phyloP scores from a whole-genome alignment of 92 coral and sea anemone genomes.

The Galaxea fascicularis region DNA sequence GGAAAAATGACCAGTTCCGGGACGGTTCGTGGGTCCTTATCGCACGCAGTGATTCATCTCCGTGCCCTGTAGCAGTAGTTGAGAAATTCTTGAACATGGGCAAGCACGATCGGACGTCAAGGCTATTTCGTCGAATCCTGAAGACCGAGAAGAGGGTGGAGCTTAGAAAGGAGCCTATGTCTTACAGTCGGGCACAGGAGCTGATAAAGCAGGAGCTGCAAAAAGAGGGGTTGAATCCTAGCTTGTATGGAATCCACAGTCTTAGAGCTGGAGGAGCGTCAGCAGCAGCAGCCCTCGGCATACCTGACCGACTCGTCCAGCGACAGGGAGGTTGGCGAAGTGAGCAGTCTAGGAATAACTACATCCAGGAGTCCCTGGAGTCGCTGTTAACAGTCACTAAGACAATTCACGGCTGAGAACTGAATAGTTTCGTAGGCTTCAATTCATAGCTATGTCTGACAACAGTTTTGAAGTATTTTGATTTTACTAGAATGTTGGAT shows the following conservation, averaged over 20 bases:
- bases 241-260: constrained; percentile 61
- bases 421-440: background rate
- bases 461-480: no score
- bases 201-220: constrained; percentile 43
- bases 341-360: constrained; percentile 46
- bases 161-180: constrained; percentile 45
- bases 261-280: constrained; percentile 67
- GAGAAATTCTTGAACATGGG: constrained; percentile 44
- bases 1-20: constrained; percentile 65
- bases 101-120: background rate
- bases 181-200: constrained; percentile 56
- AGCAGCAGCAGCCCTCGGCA: constrained; percentile 43
- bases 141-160: constrained; percentile 32
- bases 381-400: constrained; percentile 44
- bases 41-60: constrained; percentile 20
- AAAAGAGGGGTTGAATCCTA: constrained; percentile 51
- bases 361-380: constrained; percentile 56
- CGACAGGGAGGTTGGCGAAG: constrained; percentile 72
- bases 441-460: background rate
- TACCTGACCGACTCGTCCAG: constrained; percentile 56
- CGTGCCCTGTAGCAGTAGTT: constrained; percentile 43
- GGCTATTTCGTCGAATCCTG: constrained; percentile 41
- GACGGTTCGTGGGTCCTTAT: constrained; percentile 46
- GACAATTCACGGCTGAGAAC: constrained; percentile 22
- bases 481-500: no score